Base-by-base conservation (phyloP, 2,888 invertebrate species). In the Herminia tarsipennalis region DNA sequence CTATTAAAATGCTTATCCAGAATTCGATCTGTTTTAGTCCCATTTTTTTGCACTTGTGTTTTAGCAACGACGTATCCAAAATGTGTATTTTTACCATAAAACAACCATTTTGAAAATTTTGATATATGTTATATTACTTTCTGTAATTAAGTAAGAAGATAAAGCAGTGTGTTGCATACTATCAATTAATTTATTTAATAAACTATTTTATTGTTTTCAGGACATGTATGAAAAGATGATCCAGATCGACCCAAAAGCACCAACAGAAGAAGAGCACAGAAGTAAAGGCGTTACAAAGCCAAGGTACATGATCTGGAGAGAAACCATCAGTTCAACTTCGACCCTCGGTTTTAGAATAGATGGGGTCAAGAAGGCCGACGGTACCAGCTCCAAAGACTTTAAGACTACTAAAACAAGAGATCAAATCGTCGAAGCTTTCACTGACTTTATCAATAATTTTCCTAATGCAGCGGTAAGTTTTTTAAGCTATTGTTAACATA, bases 171-270 rank as follows among this genome's bases (percentile, higher is more conserved):
- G n/a, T n/a, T n/a, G n/a, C n/a, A n/a, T n/a, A n/a, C n/a, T n/a
- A n/a, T n/a, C n/a, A n/a, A n/a, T n/a, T n/a, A n/a, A n/a, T n/a
- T n/a, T n/a, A n/a, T n/a, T 33, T 16, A 41, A 28, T 20, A 25
- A 8, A 5, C 6, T 8, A 1, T 17, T 9, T 46, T 41, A 57
- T 29, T 39, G 22, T 50, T 81, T 92, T 24, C 84, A 97, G 95
- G 98, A 98, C 79, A 98, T 98, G 98, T 98, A 98, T 78, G 97
- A 98, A 70, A 98, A 98, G 89, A 98, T 98, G 98, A 95, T 98
- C 54, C 97, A 98, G 81, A 96, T 98, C 33, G 98, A 98, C 81
- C 94, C 95, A 1, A 93, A 92, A 59, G 98, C 98, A 0, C 98
- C 98, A 2, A 96, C 95, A 18, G 95, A 95, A 38, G 98, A 98